A percentile compares a stretch with the other conserved stretches of the same genome.
phyloP scores from a whole-genome alignment of 1,140 invertebrate species.

The Aphelenchoides besseyi region DNA sequence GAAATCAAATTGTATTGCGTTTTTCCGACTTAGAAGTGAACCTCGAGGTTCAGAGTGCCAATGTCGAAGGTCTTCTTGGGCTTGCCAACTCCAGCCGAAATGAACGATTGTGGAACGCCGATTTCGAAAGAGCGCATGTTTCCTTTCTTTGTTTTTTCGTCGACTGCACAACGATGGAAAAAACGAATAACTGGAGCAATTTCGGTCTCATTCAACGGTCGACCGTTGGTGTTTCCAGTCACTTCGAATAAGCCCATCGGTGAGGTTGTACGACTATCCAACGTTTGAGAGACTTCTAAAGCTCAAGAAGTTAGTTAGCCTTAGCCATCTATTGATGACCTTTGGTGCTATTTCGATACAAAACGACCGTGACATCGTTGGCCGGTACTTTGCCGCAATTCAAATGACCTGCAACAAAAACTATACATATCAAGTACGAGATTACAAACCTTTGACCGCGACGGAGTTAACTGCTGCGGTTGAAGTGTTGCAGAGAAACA shows the following conservation, averaged over 20 bases:
- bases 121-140: background rate
- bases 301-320: background rate
- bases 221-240: constrained; percentile 27
- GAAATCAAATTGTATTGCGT: background rate
- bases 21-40: background rate
- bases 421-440: too few species aligned
- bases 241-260: constrained; percentile 31
- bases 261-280: constrained; percentile 23
- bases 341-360: constrained; percentile 22
- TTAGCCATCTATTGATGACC: constrained; percentile 1
- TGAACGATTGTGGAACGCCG: background rate
- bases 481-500: background rate
- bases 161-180: background rate
- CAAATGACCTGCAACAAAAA: constrained; percentile 11
- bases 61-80: constrained; percentile 1
- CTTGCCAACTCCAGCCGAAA: too few species aligned
- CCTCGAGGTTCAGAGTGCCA: constrained; percentile 6
- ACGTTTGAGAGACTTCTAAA: constrained; percentile 25
- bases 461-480: background rate
- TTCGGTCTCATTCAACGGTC: constrained; percentile 14
- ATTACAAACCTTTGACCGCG: background rate
- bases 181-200: background rate
- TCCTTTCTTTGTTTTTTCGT: background rate
- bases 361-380: constrained; percentile 13
- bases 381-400: constrained; percentile 16